Percentiles rank a stretch among this genome's conserved stretches.
These are phyloP conservation scores for Epinotia nisella DNA, from an alignment of 2,888 invertebrate genomes.

Conservation along the genomic window DNA sequence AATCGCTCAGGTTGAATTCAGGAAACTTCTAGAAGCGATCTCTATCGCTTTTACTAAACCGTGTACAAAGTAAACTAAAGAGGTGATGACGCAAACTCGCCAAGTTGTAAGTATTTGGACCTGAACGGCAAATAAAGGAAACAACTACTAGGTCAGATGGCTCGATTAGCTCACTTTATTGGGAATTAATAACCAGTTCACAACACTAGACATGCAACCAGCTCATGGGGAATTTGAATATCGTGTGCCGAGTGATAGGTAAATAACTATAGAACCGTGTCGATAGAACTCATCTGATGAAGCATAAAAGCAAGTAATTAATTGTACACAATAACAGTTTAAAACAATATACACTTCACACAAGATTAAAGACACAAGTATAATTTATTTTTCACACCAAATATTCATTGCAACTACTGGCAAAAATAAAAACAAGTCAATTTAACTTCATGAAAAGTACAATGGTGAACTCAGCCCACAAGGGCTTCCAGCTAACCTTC, in stretches of 20 bases:
- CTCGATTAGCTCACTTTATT: conserved; percentile 22
- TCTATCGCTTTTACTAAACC: neutral
- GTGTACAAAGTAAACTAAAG: neutral
- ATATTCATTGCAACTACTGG: too few species aligned
- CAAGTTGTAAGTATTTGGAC: conserved; percentile 9
- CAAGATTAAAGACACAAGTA: too few species aligned
- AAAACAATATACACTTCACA: too few species aligned
- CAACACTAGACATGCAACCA: conserved; percentile 18
- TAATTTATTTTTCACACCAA: too few species aligned
- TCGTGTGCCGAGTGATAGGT: neutral
- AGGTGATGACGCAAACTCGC: conserved; percentile 21
- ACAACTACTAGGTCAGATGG: conserved; percentile 28
- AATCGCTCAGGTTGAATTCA: neutral
- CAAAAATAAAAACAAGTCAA: too few species aligned
- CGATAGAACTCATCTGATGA: too few species aligned
- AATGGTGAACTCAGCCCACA: too few species aligned
- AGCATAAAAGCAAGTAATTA: too few species aligned
- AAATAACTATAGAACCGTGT: neutral
- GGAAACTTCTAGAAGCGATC: neutral
- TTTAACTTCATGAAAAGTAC: too few species aligned
- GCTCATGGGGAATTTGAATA: neutral
- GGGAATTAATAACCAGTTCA: conserved; percentile 17
- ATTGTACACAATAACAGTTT: too few species aligned
- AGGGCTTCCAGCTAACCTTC: too few species aligned
- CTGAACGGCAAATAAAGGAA: conserved; percentile 32